Evolutionary conservation across 2,888 invertebrate genomes (phyloP).

Genomic region (Aleiodes testaceus): DNA sequence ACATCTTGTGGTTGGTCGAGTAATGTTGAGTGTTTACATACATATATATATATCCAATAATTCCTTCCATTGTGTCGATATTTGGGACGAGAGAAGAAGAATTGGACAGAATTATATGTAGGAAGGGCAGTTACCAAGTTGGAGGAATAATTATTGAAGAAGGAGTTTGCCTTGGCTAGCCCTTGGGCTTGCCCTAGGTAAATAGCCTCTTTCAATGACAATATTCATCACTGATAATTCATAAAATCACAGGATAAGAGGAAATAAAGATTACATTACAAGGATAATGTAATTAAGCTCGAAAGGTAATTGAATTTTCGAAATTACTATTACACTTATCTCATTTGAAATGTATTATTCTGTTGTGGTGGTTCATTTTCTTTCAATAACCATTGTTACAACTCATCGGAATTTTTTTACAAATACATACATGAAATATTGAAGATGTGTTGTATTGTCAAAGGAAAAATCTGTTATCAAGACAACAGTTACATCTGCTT

Average conservation of each 20-base stretch:
- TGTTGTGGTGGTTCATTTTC: too few relatives aligned
- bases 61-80: background rate
- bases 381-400: too few relatives aligned
- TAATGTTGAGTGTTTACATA: background rate
- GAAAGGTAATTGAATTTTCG: slow-evolving; percentile 12
- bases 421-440: too few relatives aligned
- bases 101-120: background rate
- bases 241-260: background rate
- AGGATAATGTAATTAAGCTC: background rate
- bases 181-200: background rate
- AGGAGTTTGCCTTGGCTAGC: background rate
- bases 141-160: background rate
- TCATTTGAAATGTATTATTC: too few relatives aligned
- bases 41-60: background rate
- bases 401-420: too few relatives aligned
- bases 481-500: slow-evolving; percentile 2
- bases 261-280: slow-evolving; percentile 2
- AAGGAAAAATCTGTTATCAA: background rate
- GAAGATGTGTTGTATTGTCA: background rate
- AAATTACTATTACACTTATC: background rate
- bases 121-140: background rate
- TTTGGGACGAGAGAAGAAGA: background rate
- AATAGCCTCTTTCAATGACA: background rate
- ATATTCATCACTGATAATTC: background rate
- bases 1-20: slow-evolving; percentile 14